These are phyloP conservation scores for Meandrina meandrites DNA, from an alignment of 92 coral and sea anemone genomes.

Conservation along the genomic window DNA sequence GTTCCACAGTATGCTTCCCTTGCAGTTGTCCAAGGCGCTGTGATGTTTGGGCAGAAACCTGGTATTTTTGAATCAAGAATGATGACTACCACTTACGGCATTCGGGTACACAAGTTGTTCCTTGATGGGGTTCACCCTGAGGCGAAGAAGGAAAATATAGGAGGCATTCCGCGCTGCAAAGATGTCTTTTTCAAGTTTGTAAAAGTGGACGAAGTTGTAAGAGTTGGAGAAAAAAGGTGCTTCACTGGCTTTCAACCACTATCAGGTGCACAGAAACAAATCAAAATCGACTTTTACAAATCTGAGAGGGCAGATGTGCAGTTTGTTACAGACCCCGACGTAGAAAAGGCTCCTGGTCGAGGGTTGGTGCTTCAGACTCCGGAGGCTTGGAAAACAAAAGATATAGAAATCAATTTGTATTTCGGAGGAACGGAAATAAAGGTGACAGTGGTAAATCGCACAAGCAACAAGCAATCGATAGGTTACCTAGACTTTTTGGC, in stretches of 20 bases:
- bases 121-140: slow-evolving; percentile 46
- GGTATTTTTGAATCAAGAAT: slow-evolving; percentile 51
- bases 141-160: slow-evolving; percentile 38
- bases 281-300: slow-evolving; percentile 49
- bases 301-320: neutral
- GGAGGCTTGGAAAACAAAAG: slow-evolving; percentile 50
- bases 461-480: neutral
- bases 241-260: slow-evolving; percentile 1
- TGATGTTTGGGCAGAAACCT: slow-evolving; percentile 73
- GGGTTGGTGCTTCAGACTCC: slow-evolving; percentile 59
- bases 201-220: slow-evolving; percentile 58
- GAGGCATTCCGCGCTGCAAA: slow-evolving; percentile 52
- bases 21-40: slow-evolving; percentile 74
- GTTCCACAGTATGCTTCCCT: slow-evolving; percentile 57
- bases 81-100: slow-evolving; percentile 59
- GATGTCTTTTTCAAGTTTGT: slow-evolving; percentile 58
- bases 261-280: slow-evolving; percentile 51
- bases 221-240: neutral
- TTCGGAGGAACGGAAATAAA: slow-evolving; percentile 72
- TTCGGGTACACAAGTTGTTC: slow-evolving; percentile 34
- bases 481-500: slow-evolving; percentile 9
- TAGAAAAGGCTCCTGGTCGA: too few relatives aligned
- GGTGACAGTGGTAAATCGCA: slow-evolving; percentile 44
- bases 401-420: slow-evolving; percentile 56
- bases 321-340: slow-evolving; percentile 3